Conservation (phyloP, 1,140 invertebrate genomes). For the Lutraria rhynchaena region DNA sequence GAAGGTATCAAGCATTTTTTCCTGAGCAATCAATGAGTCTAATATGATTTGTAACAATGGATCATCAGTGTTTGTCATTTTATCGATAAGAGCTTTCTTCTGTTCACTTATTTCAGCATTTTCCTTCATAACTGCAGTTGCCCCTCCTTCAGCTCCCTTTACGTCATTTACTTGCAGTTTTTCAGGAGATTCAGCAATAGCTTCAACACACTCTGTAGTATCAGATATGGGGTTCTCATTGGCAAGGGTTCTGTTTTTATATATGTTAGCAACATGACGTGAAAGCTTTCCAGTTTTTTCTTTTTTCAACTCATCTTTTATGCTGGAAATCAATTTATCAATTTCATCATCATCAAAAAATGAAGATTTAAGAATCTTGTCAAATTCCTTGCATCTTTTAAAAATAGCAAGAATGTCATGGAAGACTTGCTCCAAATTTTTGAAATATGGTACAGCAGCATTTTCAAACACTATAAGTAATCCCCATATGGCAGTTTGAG, state of each 20-base stretch:
- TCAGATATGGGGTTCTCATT: neutral
- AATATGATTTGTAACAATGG: conserved; percentile 29
- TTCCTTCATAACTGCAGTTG: neutral
- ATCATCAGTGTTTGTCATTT: conserved; percentile 19
- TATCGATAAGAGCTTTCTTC: conserved; percentile 18
- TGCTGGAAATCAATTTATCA: conserved; percentile 63
- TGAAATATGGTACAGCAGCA: conserved; percentile 39
- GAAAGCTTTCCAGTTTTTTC: conserved; percentile 72
- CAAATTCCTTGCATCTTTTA: conserved; percentile 76
- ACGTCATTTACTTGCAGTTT: neutral
- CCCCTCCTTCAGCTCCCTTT: conserved; percentile 17
- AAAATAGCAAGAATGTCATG: conserved; percentile 74
- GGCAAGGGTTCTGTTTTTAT: conserved; percentile 67
- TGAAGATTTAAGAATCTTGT: conserved; percentile 83
- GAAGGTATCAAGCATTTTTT: neutral
- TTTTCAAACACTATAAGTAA: conserved; percentile 66
- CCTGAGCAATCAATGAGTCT: conserved; percentile 11
- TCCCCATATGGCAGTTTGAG: conserved; percentile 62
- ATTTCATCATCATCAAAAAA: conserved; percentile 73
- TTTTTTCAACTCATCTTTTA: conserved; percentile 65
- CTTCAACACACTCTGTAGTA: neutral
- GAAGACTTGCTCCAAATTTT: conserved; percentile 52
- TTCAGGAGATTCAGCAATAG: neutral
- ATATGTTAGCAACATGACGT: conserved; percentile 68
- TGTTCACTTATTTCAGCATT: conserved; percentile 1